These are phyloP conservation scores for Acridotheres tristis DNA, from an alignment of 2,797 vertebrate species.

Conservation along the genomic window DNA sequence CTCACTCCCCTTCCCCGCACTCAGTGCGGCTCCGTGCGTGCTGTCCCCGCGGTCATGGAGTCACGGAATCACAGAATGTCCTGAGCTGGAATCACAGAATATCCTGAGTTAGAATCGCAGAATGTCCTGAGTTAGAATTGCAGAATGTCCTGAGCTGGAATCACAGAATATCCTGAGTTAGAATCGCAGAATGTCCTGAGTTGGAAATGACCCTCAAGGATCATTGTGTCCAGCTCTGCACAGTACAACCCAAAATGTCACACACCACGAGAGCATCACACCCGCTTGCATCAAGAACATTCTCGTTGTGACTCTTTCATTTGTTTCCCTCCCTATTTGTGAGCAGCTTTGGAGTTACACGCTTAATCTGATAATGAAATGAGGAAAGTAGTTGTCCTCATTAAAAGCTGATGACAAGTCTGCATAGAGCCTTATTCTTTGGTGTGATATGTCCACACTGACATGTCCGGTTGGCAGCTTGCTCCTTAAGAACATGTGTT, in stretches of 20 bases:
- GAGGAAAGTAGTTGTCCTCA: neutral
- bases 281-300: too few species aligned
- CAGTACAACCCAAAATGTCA: neutral
- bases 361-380: neutral
- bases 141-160: too few species aligned
- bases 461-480: neutral
- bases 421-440: neutral
- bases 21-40: fast-evolving
- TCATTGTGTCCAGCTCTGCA: neutral
- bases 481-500: fast-evolving
- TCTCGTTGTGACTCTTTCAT: neutral
- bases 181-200: too few species aligned
- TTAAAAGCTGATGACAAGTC: neutral
- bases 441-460: neutral
- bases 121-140: too few species aligned
- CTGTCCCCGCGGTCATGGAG: fast-evolving
- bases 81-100: neutral
- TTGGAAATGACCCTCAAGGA: fast-evolving
- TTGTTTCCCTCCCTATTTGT: neutral
- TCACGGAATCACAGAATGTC: neutral
- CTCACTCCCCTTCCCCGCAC: too few species aligned
- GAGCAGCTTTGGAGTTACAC: neutral
- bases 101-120: too few species aligned
- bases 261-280: neutral
- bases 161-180: neutral